These are phyloP conservation scores for Melanargia galathea DNA, from an alignment of 2,888 invertebrate species.

Conservation along the genomic window DNA sequence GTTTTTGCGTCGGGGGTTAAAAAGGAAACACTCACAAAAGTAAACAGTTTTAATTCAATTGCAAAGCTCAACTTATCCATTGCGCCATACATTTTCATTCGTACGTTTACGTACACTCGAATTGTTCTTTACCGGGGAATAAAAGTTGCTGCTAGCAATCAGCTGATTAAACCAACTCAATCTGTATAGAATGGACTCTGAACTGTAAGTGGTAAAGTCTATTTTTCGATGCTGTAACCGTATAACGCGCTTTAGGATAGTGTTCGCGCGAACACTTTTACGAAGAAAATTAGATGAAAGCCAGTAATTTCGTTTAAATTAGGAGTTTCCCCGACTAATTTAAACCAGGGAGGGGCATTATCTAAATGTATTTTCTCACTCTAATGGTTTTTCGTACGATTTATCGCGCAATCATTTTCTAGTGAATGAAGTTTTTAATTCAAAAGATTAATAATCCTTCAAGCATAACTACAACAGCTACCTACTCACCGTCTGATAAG, in stretches of 20 bases:
- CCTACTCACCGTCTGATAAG: too few species aligned
- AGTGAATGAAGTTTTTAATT: slow-evolving; percentile 12
- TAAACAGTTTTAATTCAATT: slow-evolving; percentile 18
- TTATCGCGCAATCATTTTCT: slow-evolving; percentile 15
- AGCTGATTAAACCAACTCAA: slow-evolving; percentile 52
- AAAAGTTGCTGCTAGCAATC: slow-evolving; percentile 61
- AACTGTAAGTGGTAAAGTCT: slow-evolving; percentile 36
- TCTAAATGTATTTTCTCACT: slow-evolving; percentile 20
- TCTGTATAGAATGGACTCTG: slow-evolving; percentile 39
- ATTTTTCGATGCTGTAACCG: slow-evolving; percentile 35
- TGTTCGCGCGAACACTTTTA: slow-evolving; percentile 46
- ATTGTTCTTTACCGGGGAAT: slow-evolving; percentile 64
- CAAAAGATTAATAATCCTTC: neutral
- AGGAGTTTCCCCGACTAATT: slow-evolving; percentile 43
- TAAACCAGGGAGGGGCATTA: slow-evolving; percentile 25
- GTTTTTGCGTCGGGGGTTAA: too few species aligned
- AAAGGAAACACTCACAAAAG: slow-evolving; percentile 7
- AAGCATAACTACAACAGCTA: too few species aligned
- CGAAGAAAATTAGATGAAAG: slow-evolving; percentile 56
- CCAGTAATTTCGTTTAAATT: slow-evolving; percentile 52
- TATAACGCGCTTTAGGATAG: slow-evolving; percentile 39
- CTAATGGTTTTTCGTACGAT: slow-evolving; percentile 17
- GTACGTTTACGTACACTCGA: slow-evolving; percentile 43
- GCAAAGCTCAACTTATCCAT: slow-evolving; percentile 14
- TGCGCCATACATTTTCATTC: slow-evolving; percentile 28